Evolutionary conservation across 2,888 invertebrate genomes (phyloP), one percentile per base, ranked within the genome.

Genomic region (Tiliacea aurago): DNA sequence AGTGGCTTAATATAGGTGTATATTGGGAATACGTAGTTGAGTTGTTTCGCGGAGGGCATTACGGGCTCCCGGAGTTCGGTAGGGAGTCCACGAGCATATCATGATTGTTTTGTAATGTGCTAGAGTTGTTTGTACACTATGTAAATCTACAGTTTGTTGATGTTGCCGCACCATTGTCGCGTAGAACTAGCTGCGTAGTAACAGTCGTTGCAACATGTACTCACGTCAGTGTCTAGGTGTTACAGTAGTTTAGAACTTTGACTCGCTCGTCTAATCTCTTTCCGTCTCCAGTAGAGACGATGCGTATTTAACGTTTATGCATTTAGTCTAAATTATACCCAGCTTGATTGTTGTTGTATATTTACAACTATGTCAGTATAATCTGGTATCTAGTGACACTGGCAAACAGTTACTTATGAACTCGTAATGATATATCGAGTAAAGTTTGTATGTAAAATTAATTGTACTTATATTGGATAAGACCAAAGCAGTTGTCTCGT

Each of bases 401-500:
- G 86, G 87, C 86, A 86, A 88, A 84, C 86, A 80, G 83, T 86
- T 86, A 89, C 88, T 90, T 90, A 90, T 90, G 87, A 90, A 89
- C 83, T 90, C 86, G 82, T 89, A 86, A 88, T 85, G 85, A 90
- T 87, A 88, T 90, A 88, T 88, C 90, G 84, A 81, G 76, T 80
- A 90, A 91, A 86, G 85, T 90, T 90, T 93, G 89, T 93, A 88
- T 90, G 90, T 93, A 90, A 91, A 91, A 90, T 89, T 90, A 87
- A 91, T 90, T 92, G 94, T 95, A 94, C 94, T 94, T 94, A 93
- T 91, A 90, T 92, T 90, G 92, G 91, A 91, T 94, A 91, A 94
- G 95, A 94, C 95, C 95, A 94, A 95, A 95, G 95, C 92, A 89
- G 91, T 94, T 92, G 90, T 94, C 90, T 91, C 91, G 86, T 92